A percentile compares a stretch with the other conserved stretches of the same genome.
Conservation (phyloP, 1,140 invertebrate species). For the Dryas iulia region DNA sequence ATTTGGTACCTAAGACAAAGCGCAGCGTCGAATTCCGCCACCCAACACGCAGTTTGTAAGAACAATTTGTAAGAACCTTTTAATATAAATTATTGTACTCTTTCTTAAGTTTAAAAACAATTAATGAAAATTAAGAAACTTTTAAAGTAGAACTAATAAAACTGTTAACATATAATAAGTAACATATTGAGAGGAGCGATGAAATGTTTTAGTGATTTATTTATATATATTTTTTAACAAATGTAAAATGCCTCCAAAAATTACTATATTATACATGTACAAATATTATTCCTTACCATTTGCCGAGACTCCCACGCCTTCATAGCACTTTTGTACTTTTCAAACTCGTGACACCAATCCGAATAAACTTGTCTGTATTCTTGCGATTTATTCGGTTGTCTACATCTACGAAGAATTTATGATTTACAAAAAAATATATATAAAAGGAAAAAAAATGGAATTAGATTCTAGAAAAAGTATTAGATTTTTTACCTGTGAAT, state of each 20-base stretch:
- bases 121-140: too few species aligned
- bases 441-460: neutral
- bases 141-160: too few species aligned
- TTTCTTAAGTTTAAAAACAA: too few species aligned
- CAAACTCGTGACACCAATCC: conserved; percentile 90
- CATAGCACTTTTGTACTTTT: conserved; percentile 89
- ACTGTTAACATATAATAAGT: too few species aligned
- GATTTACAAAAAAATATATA: conserved; percentile 63
- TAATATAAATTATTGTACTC: too few species aligned
- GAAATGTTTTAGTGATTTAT: too few species aligned
- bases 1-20: too few species aligned
- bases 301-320: conserved; percentile 88
- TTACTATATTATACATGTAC: neutral
- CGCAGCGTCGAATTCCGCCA: too few species aligned
- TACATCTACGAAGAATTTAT: conserved; percentile 77
- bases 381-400: conserved; percentile 84
- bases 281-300: conserved; percentile 80
- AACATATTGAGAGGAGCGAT: too few species aligned
- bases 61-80: too few species aligned
- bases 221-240: too few species aligned
- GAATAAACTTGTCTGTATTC: conserved; percentile 89
- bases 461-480: neutral
- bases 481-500: conserved; percentile 80
- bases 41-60: too few species aligned
- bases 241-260: neutral